A percentile compares a stretch with the other conserved stretches of the same genome.
These are phyloP conservation scores for Pogonocichla stellata DNA, from an alignment of 2,113 vertebrate genomes.

Conservation along the genomic window DNA sequence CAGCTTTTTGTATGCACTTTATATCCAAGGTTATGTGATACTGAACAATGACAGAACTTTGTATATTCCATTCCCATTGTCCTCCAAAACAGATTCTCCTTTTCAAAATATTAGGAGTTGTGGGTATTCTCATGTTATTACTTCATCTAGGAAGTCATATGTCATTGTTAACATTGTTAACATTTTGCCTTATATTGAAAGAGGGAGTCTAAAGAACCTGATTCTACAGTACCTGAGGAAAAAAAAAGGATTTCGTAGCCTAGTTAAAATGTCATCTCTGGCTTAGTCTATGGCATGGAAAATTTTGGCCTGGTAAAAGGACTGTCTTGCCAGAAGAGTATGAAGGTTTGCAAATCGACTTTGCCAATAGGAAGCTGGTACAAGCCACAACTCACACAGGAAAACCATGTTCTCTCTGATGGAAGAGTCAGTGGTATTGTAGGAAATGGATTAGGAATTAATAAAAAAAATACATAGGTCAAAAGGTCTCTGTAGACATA, in stretches of 20 bases:
- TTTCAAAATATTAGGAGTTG: neutral
- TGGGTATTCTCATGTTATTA: neutral
- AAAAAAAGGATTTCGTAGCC: rapidly evolving
- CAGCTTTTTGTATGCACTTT: neutral
- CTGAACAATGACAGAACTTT: neutral
- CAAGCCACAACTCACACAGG: neutral
- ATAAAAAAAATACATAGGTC: neutral
- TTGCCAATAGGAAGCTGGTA: neutral
- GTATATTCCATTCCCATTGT: neutral
- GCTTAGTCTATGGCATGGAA: neutral
- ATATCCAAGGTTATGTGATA: rapidly evolving
- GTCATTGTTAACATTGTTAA: neutral
- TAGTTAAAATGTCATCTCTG: neutral
- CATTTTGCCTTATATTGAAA: neutral
- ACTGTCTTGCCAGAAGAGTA: neutral
- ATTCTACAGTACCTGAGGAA: neutral
- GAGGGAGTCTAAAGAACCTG: neutral
- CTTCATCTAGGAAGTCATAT: neutral
- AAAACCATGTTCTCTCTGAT: neutral
- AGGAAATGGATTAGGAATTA: neutral
- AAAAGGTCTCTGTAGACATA: neutral
- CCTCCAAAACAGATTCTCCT: neutral
- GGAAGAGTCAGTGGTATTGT: neutral
- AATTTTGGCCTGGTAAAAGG: neutral
- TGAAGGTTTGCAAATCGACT: neutral